Percentiles rank a stretch among this genome's conserved stretches.
Conservation (phyloP, 2,113 vertebrate species). For the Cardinalis cardinalis region DNA sequence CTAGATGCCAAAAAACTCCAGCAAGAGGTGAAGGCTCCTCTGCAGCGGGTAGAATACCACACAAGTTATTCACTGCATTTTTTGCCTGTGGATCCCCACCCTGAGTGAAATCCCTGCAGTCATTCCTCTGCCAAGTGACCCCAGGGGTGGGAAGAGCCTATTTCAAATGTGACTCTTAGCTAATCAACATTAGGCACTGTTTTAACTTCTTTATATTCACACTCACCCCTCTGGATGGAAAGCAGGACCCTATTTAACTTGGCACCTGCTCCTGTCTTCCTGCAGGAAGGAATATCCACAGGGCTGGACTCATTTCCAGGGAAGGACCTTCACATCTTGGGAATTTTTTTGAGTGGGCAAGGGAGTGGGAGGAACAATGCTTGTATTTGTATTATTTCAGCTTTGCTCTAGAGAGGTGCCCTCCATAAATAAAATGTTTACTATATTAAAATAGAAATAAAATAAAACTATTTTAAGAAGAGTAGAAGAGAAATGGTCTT, state of each 20-base stretch:
- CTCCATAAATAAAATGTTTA: not conserved
- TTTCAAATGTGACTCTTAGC: not conserved
- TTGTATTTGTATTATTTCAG: not conserved
- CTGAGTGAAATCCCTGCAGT: not conserved
- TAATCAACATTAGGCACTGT: not conserved
- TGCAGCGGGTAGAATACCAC: not conserved
- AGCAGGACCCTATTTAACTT: not conserved
- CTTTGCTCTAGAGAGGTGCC: not conserved
- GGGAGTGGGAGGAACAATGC: not conserved
- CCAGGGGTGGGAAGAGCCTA: not conserved
- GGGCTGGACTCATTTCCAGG: not conserved
- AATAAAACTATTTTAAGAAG: not conserved
- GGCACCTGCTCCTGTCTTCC: not conserved
- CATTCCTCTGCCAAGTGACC: not conserved
- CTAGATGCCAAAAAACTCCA: constrained; percentile 40
- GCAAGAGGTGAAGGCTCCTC: constrained; percentile 58
- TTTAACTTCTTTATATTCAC: not conserved
- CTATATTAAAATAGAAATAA: not conserved
- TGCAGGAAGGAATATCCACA: not conserved
- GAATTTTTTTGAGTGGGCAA: not conserved
- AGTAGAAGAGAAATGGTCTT: not conserved
- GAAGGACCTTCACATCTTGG: not conserved
- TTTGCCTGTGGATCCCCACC: not conserved
- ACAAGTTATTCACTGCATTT: constrained; percentile 10
- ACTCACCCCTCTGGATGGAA: not conserved